phyloP scores from a whole-genome alignment of 2,113 vertebrate genomes.

The Pangasianodon gigas region DNA sequence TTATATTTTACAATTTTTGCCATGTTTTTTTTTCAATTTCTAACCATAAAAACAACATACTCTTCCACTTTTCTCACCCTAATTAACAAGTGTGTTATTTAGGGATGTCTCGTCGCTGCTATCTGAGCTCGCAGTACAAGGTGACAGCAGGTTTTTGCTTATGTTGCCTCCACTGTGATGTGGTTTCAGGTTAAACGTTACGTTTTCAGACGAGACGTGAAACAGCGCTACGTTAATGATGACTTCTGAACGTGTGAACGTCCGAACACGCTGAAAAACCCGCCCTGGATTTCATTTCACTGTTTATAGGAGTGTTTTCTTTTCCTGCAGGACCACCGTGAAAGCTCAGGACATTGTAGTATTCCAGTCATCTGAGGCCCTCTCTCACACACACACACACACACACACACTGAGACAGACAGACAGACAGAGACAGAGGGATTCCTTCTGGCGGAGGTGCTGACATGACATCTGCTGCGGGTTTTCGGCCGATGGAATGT shows the following conservation, averaged over 20 bases:
- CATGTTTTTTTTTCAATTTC: not conserved
- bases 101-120: not conserved
- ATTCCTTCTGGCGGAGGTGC: conserved; percentile 72
- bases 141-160: conserved; percentile 22
- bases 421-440: conserved; percentile 41
- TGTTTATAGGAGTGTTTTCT: conserved; percentile 38
- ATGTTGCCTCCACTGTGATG: conserved; percentile 18
- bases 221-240: not conserved
- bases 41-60: no score
- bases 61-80: not conserved
- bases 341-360: conserved; percentile 45
- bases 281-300: conserved; percentile 67
- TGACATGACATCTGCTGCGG: conserved; percentile 82
- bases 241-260: conserved; percentile 2
- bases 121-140: not conserved
- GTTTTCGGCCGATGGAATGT: conserved; percentile 73
- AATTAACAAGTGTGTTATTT: not conserved
- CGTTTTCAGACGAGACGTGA: not conserved
- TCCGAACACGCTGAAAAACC: conserved; percentile 47
- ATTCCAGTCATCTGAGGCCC: conserved; percentile 39
- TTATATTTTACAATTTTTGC: no score
- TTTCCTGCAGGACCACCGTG: conserved; percentile 46
- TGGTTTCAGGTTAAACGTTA: not conserved
- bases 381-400: conserved; percentile 11
- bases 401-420: conserved; percentile 25